phyloP scores from a whole-genome alignment of 1,140 invertebrate species.

The Drosophila pachea region DNA sequence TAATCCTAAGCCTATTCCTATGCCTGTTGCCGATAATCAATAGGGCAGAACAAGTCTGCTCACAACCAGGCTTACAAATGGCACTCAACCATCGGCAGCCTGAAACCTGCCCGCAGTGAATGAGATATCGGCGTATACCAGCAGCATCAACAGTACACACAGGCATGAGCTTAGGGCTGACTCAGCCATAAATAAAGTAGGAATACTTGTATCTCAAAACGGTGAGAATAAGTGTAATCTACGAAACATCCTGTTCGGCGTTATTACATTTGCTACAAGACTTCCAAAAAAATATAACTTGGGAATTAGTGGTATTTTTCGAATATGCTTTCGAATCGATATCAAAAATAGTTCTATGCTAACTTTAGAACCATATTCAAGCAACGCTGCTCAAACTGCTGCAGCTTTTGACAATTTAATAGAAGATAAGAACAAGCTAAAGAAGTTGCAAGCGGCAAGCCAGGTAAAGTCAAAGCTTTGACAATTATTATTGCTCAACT shows the following conservation, averaged over 20 bases:
- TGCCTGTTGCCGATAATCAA: conserved; percentile 42
- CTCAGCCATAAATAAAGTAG: no score
- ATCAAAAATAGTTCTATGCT: conserved; percentile 41
- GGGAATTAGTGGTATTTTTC: background rate
- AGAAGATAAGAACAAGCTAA: conserved; percentile 49
- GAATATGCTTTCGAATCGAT: conserved; percentile 56
- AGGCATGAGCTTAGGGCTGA: conserved; percentile 45
- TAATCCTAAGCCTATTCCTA: conserved; percentile 12
- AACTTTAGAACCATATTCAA: conserved; percentile 2
- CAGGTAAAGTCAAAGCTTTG: conserved; percentile 66
- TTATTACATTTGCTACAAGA: no score
- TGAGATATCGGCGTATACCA: conserved; percentile 55
- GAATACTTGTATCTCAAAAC: no score
- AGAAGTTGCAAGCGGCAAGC: conserved; percentile 52
- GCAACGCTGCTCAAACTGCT: conserved; percentile 21
- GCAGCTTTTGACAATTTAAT: conserved; percentile 65
- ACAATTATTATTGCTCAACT: conserved; percentile 73
- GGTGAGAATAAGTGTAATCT: no score
- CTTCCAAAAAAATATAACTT: no score
- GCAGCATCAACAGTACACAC: conserved; percentile 31
- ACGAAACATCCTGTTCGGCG: no score
- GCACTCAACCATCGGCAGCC: conserved; percentile 65
- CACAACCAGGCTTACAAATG: conserved; percentile 62
- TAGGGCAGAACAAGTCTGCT: conserved; percentile 24
- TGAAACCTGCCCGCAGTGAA: conserved; percentile 33